These are phyloP conservation scores for Periphyllus acericola DNA, from an alignment of 2,888 invertebrate species.

Conservation along the genomic window DNA sequence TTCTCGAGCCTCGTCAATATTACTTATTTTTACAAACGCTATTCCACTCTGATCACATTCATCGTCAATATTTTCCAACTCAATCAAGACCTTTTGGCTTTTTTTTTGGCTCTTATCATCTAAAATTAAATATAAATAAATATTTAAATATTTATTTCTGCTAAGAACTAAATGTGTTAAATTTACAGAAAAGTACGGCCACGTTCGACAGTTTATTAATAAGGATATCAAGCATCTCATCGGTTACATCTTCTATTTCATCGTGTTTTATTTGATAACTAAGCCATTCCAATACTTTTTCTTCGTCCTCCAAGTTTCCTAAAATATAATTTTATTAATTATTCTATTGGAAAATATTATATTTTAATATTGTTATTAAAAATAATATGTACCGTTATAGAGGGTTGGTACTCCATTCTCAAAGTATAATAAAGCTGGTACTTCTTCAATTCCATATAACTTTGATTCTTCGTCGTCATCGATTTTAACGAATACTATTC, in stretches of 20 bases:
- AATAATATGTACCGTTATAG: constrained; percentile 67
- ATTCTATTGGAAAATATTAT: background rate
- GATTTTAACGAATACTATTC: constrained; percentile 91
- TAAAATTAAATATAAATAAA: constrained; percentile 67
- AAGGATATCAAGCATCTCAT: constrained; percentile 91
- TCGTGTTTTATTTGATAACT: constrained; percentile 85
- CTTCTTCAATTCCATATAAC: constrained; percentile 90
- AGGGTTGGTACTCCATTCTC: constrained; percentile 69
- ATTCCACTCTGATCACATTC: constrained; percentile 90
- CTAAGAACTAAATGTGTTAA: constrained; percentile 31
- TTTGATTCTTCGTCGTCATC: constrained; percentile 89
- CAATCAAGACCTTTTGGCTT: constrained; percentile 84
- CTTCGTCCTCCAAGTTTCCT: constrained; percentile 85
- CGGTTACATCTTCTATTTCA: constrained; percentile 93
- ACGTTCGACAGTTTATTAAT: constrained; percentile 88
- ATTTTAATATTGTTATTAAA: background rate
- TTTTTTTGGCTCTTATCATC: constrained; percentile 91
- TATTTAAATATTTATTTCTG: background rate
- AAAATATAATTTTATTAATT: constrained; percentile 62
- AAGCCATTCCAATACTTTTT: constrained; percentile 87
- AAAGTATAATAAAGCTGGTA: constrained; percentile 83
- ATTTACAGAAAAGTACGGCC: constrained; percentile 91
- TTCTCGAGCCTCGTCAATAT: constrained; percentile 88
- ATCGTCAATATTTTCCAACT: constrained; percentile 93
- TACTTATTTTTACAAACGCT: constrained; percentile 92